phyloP scores from a whole-genome alignment of 2,797 vertebrate genomes.

The Lutjanus campechanus region DNA sequence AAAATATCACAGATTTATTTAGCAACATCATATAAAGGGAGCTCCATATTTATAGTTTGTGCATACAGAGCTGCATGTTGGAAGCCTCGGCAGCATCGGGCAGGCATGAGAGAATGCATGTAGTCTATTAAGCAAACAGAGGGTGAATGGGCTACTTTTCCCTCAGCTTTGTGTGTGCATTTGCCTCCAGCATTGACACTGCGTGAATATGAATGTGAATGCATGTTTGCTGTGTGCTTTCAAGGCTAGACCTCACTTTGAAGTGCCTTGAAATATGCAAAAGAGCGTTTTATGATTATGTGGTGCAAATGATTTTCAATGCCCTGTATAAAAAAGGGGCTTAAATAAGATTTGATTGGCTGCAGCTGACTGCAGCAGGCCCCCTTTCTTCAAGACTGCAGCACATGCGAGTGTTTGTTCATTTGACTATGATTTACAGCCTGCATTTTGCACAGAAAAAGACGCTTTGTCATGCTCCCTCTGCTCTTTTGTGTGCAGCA shows the following conservation, averaged over 20 bases:
- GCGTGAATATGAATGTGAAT: neutral
- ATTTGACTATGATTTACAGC: neutral
- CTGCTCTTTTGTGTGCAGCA: slow-evolving; percentile 7
- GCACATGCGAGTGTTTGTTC: no score
- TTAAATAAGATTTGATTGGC: neutral
- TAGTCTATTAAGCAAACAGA: slow-evolving; percentile 11
- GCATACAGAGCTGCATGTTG: slow-evolving; percentile 12
- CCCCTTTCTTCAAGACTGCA: neutral
- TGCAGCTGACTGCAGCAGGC: slow-evolving; percentile 21
- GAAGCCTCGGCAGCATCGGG: neutral
- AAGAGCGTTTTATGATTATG: neutral
- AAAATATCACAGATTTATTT: slow-evolving; percentile 20
- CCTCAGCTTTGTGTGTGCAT: slow-evolving; percentile 13
- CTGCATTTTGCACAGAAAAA: neutral
- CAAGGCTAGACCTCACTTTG: neutral
- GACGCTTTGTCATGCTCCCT: neutral
- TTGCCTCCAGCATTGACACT: slow-evolving; percentile 35
- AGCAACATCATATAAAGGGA: slow-evolving; percentile 5
- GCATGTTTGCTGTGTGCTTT: neutral
- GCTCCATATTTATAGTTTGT: slow-evolving; percentile 3
- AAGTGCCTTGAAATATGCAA: neutral
- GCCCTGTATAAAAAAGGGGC: neutral
- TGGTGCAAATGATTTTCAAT: neutral
- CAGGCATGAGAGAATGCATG: neutral
- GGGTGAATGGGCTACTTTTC: slow-evolving; percentile 14